Evolutionary conservation across 2,888 invertebrate genomes (phyloP).

Genomic region (Syrista parreyssii): DNA sequence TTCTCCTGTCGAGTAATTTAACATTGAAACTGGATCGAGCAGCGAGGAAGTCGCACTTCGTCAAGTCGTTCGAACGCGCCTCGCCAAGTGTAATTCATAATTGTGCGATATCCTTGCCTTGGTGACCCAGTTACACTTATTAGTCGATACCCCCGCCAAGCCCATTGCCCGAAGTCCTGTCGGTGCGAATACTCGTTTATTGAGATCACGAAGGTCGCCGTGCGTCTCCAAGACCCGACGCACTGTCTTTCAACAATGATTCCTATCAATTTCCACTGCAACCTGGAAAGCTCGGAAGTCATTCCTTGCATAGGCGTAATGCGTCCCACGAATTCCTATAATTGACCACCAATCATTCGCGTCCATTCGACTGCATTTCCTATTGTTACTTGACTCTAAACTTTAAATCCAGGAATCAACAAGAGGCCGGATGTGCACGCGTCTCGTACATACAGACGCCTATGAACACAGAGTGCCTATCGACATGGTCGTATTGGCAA

Average conservation of each 20-base stretch:
- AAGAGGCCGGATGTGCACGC: neutral
- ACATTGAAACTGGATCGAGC: neutral
- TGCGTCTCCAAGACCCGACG: neutral
- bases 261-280: neutral
- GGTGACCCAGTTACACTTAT: conserved; percentile 40
- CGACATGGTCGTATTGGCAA: neutral
- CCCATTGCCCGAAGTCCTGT: conserved; percentile 8
- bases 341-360: neutral
- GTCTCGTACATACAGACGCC: neutral
- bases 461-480: neutral
- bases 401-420: neutral
- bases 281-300: neutral
- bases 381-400: neutral
- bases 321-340: no score
- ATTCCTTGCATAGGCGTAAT: neutral
- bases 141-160: conserved; percentile 15
- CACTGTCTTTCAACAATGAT: neutral
- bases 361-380: neutral
- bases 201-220: conserved; percentile 28
- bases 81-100: conserved; percentile 1
- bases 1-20: neutral
- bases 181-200: conserved; percentile 31
- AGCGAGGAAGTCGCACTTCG: neutral
- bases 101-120: conserved; percentile 36
- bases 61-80: neutral